phyloP scores from a whole-genome alignment of 2,113 vertebrate species.

The Bubo scandiacus region DNA sequence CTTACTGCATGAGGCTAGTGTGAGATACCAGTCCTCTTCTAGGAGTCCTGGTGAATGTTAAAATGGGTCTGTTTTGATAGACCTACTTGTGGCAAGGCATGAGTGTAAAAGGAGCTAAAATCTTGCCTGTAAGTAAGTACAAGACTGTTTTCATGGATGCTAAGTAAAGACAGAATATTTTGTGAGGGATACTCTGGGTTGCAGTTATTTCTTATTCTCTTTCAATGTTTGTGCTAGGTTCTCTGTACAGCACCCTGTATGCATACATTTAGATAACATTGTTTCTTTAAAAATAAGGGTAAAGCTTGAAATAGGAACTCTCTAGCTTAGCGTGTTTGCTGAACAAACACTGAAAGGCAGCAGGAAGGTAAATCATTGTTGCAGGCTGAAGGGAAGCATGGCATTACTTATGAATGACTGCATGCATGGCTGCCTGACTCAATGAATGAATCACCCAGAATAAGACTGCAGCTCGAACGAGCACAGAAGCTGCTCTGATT shows the following conservation, averaged over 20 bases:
- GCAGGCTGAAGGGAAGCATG: slow-evolving; percentile 20
- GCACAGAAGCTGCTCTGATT: slow-evolving; percentile 20
- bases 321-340: neutral
- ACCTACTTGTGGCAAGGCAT: neutral
- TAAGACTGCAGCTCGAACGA: neutral
- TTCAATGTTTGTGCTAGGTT: neutral
- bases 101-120: neutral
- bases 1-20: neutral
- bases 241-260: neutral
- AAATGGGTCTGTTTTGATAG: neutral
- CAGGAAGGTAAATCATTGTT: slow-evolving; percentile 50
- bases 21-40: neutral
- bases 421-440: slow-evolving; percentile 58
- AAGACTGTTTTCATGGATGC: neutral
- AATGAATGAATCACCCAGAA: slow-evolving; percentile 65
- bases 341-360: slow-evolving; percentile 30
- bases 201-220: neutral
- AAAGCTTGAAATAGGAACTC: neutral
- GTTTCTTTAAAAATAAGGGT: slow-evolving; percentile 28
- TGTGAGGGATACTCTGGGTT: neutral
- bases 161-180: neutral
- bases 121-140: neutral
- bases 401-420: slow-evolving; percentile 66
- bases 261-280: neutral
- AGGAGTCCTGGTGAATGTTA: neutral